Percentiles rank a stretch among this genome's conserved stretches.
phyloP scores from a whole-genome alignment of 2,888 invertebrate genomes.

The Philereme vetulata region DNA sequence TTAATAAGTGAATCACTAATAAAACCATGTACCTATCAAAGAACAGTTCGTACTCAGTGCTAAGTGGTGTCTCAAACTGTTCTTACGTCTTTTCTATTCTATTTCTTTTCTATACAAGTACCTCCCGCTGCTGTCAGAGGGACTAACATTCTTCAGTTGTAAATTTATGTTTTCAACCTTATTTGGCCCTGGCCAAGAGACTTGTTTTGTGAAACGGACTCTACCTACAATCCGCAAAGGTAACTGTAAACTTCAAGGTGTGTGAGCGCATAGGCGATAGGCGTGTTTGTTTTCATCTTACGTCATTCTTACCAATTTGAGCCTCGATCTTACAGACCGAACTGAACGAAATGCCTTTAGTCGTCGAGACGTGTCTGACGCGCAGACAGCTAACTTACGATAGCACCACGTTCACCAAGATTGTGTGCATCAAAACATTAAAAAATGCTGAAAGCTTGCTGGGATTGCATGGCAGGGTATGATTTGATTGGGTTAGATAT shows the following conservation, averaged over 20 bases:
- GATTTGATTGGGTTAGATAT: constrained; percentile 47
- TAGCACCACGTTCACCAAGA: constrained; percentile 42
- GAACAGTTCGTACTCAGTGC: constrained; percentile 38
- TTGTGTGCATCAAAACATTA: constrained; percentile 44
- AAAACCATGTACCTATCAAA: constrained; percentile 18
- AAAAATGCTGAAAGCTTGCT: constrained; percentile 76
- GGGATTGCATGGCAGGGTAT: constrained; percentile 74
- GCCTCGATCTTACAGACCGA: constrained; percentile 49
- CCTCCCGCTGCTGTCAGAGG: not conserved
- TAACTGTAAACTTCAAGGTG: constrained; percentile 58
- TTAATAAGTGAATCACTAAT: constrained; percentile 12
- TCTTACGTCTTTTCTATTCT: constrained; percentile 52
- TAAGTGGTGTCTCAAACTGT: constrained; percentile 53
- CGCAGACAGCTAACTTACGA: constrained; percentile 41
- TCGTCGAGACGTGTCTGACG: constrained; percentile 49
- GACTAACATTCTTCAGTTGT: too few species aligned
- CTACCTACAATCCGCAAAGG: constrained; percentile 13
- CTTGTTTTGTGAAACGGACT: too few species aligned
- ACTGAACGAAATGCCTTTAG: constrained; percentile 45
- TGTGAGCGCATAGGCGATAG: constrained; percentile 45
- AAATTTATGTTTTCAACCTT: too few species aligned
- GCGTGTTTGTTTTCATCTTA: constrained; percentile 75
- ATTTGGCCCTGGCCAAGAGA: too few species aligned
- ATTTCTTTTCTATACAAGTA: not conserved
- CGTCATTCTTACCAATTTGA: constrained; percentile 61